A percentile compares a stretch with the other conserved stretches of the same genome.
phyloP scores from a whole-genome alignment of 2,888 invertebrate genomes.

The Caenorhabditis panamensis region DNA sequence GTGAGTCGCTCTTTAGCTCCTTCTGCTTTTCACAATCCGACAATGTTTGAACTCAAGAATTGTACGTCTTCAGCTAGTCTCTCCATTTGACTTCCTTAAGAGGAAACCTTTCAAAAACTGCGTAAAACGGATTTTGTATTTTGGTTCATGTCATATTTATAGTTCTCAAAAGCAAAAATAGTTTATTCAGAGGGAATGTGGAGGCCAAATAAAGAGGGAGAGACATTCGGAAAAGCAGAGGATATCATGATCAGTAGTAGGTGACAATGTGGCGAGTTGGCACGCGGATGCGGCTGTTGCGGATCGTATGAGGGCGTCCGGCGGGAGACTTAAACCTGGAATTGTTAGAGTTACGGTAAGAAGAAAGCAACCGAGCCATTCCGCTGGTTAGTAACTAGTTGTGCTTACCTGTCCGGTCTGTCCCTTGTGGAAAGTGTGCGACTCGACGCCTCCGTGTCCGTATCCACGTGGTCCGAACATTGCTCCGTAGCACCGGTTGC shows the following conservation, averaged over 20 bases:
- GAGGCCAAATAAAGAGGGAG: conserved; percentile 11
- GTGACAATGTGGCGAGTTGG: conserved; percentile 62
- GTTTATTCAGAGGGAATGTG: conserved; percentile 35
- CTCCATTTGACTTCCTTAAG: background rate
- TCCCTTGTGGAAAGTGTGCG: conserved; percentile 84
- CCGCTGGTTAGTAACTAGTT: background rate
- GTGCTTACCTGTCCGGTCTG: conserved; percentile 65
- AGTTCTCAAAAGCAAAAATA: conserved; percentile 3
- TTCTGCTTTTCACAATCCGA: conserved; percentile 10
- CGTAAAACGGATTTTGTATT: conserved; percentile 5
- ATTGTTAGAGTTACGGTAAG: conserved; percentile 11
- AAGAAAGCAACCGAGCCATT: conserved; percentile 42
- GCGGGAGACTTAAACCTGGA: conserved; percentile 58
- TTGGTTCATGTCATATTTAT: conserved; percentile 4
- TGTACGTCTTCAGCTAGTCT: background rate
- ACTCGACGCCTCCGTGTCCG: conserved; percentile 83
- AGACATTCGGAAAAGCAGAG: conserved; percentile 8
- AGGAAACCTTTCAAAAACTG: conserved; percentile 22
- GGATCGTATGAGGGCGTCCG: conserved; percentile 46
- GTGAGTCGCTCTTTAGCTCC: background rate
- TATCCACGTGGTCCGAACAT: conserved; percentile 86
- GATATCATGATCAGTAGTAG: conserved; percentile 51
- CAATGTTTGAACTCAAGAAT: conserved; percentile 23
- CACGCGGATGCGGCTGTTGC: conserved; percentile 49
- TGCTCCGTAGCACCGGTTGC: conserved; percentile 87